A percentile compares a stretch with the other conserved stretches of the same genome.
These are phyloP conservation scores for Amazona guildingii DNA, from an alignment of 2,113 vertebrate genomes.

Conservation along the genomic window DNA sequence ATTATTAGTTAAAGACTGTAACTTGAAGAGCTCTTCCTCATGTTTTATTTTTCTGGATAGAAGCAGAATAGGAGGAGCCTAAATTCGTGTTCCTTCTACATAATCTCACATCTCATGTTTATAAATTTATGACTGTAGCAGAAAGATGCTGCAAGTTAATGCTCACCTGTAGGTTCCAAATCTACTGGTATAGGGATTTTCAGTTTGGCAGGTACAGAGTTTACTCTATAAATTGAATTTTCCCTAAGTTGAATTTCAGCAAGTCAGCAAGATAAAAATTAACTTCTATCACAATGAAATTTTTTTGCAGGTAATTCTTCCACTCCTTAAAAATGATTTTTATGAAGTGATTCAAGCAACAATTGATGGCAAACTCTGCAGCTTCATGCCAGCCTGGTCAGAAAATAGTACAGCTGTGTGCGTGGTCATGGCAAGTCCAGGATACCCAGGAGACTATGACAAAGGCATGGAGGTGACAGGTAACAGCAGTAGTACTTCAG, in stretches of 20 bases:
- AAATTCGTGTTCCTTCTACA: background rate
- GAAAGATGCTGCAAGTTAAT: background rate
- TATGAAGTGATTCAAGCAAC: constrained; percentile 82
- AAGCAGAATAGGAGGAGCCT: background rate
- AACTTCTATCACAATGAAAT: background rate
- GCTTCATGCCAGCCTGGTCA: constrained; percentile 77
- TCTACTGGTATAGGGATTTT: background rate
- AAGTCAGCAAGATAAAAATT: background rate
- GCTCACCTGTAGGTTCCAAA: background rate
- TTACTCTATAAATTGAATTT: background rate
- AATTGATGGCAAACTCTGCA: constrained; percentile 76
- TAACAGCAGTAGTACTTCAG: background rate
- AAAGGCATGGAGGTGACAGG: constrained; percentile 83
- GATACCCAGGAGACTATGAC: constrained; percentile 79
- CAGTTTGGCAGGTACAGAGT: background rate
- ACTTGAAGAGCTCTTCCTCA: background rate
- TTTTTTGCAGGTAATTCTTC: constrained; percentile 80
- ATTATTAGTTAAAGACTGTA: background rate
- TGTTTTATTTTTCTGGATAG: background rate
- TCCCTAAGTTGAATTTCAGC: background rate
- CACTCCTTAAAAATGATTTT: constrained; percentile 83
- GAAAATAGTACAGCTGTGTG: constrained; percentile 80
- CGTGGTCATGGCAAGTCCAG: constrained; percentile 85
- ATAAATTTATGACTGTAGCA: background rate
- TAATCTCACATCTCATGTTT: background rate